These are phyloP conservation scores for Cyphomyrus plagiostoma DNA, from an alignment of 2,113 vertebrate genomes.

Conservation along the genomic window DNA sequence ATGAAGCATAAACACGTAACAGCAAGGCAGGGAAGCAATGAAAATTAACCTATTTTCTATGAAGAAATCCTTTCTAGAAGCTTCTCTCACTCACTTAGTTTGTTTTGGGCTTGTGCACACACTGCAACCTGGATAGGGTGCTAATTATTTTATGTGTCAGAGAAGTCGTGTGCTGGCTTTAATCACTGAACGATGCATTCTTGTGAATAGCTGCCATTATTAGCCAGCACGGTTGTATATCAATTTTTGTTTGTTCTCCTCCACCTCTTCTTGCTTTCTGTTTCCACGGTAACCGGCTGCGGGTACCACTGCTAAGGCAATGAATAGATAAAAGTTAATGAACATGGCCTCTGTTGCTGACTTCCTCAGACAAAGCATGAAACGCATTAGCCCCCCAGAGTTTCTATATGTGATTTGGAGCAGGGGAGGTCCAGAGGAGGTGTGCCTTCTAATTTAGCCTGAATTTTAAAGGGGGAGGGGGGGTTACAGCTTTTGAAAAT, in stretches of 20 bases:
- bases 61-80: not conserved
- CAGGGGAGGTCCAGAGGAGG: not conserved
- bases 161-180: not conserved
- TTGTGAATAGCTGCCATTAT: not conserved
- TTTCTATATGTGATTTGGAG: not conserved
- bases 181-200: not conserved
- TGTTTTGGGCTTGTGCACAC: not conserved
- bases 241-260: not conserved
- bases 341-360: not conserved
- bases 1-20: not conserved
- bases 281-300: not conserved
- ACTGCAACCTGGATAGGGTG: not conserved
- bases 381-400: not conserved
- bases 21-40: not conserved
- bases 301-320: constrained; percentile 6
- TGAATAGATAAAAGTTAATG: constrained; percentile 9
- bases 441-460: not conserved
- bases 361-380: not conserved
- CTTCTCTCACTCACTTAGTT: not conserved
- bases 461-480: not conserved
- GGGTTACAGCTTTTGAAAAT: not conserved
- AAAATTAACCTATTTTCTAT: not conserved
- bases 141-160: not conserved
- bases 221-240: not conserved
- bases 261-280: not conserved